Evolutionary conservation across 2,797 vertebrate genomes (phyloP), one percentile per base, ranked within the genome.

Genomic region (Phaenicophaeus curvirostris): DNA sequence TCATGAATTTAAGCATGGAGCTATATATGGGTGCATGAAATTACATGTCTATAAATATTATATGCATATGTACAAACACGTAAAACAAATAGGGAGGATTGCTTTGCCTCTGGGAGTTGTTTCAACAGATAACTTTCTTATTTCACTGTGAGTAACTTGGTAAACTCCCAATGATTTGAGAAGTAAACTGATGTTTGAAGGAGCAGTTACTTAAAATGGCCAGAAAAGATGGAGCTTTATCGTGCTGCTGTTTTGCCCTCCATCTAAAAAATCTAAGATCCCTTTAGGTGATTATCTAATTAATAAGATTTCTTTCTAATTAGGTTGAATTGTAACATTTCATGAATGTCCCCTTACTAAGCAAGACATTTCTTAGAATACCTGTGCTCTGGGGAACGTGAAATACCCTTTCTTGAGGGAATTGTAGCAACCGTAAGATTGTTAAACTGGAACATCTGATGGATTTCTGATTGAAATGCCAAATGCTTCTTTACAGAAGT

Each of bases 241-340:
- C 35, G 51, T 85, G 25, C 78, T 85, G 50, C 63, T 94, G 65
- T 90, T 96, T 89, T 94, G 84, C 87, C 77, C 84, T 95, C 92
- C 84, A 84, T 95, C 75, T 91, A 66, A 92, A 93, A 93, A 94
- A 87, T 90, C 65, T 87, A 90, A 85, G 95, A 94, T 90, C 87
- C 76, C 73, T 91, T 95, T 84, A 73, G 87, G 72, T 95, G 75
- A 95, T 96, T 97, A 90, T 86, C 94, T 96, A 96, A 96, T 97
- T 97, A 97, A 91, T 94, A 90, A 90, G 54, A 92, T 95, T 96
- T 95, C 76, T 93, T 94, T 95, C 90, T 96, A 97, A 96, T 93
- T 96, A 96, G 91, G 90, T 97, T 97, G 94, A 96, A 95, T 96
- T 61, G 86, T 93, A 97, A 87, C 89, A 95, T 97, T 96, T 97